Conservation (phyloP, 2,888 invertebrate genomes). For the Pecten maximus region DNA sequence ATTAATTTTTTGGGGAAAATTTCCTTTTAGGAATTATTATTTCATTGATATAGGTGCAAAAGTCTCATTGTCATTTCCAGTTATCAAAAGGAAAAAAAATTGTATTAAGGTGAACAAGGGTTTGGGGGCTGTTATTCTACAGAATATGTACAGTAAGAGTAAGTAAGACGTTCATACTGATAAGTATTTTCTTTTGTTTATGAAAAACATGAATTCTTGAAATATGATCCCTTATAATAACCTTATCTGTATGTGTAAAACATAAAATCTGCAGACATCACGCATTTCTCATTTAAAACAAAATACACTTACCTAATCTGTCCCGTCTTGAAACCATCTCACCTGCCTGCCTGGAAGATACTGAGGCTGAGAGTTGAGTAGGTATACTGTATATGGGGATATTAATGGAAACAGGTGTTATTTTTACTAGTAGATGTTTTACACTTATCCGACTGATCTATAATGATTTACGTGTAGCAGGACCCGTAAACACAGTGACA, state of each 20-base stretch:
- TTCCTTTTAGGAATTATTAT: too few species aligned
- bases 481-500: not conserved
- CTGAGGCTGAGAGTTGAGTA: not conserved
- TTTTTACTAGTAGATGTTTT: not conserved
- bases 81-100: too few species aligned
- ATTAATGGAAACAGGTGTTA: not conserved
- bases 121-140: too few species aligned
- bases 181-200: not conserved
- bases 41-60: too few species aligned
- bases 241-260: not conserved
- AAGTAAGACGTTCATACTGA: not conserved
- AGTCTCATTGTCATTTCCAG: too few species aligned
- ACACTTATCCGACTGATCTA: not conserved
- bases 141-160: too few species aligned
- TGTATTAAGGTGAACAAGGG: not conserved
- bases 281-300: not conserved
- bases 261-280: too few species aligned
- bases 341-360: not conserved
- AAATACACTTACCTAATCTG: not conserved
- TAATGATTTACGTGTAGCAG: not conserved
- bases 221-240: not conserved
- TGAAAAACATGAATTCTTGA: not conserved
- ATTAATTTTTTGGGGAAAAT: too few species aligned
- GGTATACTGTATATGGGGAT: not conserved
- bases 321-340: not conserved